A percentile compares a stretch with the other conserved stretches of the same genome.
phyloP scores from a whole-genome alignment of 2,113 vertebrate genomes.

The Oceanodroma tethys region DNA sequence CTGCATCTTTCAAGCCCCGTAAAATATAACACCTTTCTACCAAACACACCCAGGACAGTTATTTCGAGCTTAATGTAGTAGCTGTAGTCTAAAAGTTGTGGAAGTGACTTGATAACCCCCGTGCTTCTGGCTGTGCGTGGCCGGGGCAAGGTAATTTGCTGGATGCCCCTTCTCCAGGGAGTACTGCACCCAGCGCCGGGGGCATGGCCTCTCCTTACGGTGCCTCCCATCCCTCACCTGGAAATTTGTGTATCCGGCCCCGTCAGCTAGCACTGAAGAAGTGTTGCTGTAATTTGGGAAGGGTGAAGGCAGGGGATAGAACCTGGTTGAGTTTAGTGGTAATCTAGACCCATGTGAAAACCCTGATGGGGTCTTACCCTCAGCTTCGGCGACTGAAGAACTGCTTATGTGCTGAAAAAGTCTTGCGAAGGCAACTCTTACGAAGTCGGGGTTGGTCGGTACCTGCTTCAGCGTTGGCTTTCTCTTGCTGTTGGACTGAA shows the following conservation, averaged over 20 bases:
- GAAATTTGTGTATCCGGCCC: background rate
- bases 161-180: background rate
- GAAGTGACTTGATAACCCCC: background rate
- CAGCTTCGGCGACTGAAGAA: background rate
- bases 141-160: no score
- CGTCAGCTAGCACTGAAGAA: background rate
- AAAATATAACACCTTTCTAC: background rate
- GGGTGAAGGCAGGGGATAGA: background rate
- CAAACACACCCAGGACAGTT: background rate
- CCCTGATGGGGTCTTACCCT: background rate
- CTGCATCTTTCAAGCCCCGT: background rate
- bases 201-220: accelerated
- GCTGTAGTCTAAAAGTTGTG: background rate
- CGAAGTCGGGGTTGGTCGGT: accelerated
- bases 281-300: background rate
- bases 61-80: background rate
- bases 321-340: background rate
- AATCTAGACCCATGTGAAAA: background rate
- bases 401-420: accelerated
- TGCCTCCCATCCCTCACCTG: background rate
- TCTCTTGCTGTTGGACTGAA: background rate
- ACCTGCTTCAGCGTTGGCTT: background rate
- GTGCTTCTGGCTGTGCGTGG: background rate
- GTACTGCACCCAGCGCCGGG: accelerated
- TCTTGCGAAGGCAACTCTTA: background rate